A percentile compares a stretch with the other conserved stretches of the same genome.
Evolutionary conservation across 2,113 vertebrate species (phyloP).

Genomic region (Hemibagrus wyckioides): DNA sequence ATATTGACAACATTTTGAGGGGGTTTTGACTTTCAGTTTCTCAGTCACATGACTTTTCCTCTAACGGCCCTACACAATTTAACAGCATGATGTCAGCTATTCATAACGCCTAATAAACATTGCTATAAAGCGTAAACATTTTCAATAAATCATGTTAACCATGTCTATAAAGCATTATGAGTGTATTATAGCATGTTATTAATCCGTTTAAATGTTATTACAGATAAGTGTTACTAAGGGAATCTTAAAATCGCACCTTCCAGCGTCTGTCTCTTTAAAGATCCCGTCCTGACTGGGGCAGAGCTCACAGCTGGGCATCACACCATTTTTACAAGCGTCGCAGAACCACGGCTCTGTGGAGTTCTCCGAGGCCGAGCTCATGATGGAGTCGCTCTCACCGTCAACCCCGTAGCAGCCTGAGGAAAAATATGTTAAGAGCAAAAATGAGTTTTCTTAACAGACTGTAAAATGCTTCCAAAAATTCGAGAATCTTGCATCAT

Average conservation of each 20-base stretch:
- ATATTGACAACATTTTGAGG: not conserved
- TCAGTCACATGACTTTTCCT: not conserved
- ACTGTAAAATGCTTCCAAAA: slow-evolving; percentile 3
- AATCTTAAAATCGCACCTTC: slow-evolving; percentile 78
- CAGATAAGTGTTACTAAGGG: not conserved
- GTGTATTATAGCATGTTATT: not conserved
- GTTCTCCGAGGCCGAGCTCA: slow-evolving; percentile 98
- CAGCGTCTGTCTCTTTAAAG: slow-evolving; percentile 98
- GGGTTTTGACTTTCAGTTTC: not conserved
- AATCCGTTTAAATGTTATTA: not conserved
- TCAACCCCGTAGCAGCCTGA: slow-evolving; percentile 98
- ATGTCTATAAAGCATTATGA: not conserved
- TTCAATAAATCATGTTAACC: not conserved
- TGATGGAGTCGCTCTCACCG: slow-evolving; percentile 97
- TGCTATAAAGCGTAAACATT: not conserved
- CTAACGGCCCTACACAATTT: not conserved
- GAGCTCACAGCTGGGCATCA: slow-evolving; percentile 92
- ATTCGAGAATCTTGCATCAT: slow-evolving; percentile 17
- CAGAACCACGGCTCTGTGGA: slow-evolving; percentile 99
- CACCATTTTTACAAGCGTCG: slow-evolving; percentile 96
- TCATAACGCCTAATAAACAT: not conserved
- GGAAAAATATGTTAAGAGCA: slow-evolving; percentile 2
- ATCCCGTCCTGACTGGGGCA: slow-evolving; percentile 98
- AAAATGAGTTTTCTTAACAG: not conserved
- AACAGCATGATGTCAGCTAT: not conserved